phyloP scores from a whole-genome alignment of 1,140 invertebrate species.

The Physella acuta region DNA sequence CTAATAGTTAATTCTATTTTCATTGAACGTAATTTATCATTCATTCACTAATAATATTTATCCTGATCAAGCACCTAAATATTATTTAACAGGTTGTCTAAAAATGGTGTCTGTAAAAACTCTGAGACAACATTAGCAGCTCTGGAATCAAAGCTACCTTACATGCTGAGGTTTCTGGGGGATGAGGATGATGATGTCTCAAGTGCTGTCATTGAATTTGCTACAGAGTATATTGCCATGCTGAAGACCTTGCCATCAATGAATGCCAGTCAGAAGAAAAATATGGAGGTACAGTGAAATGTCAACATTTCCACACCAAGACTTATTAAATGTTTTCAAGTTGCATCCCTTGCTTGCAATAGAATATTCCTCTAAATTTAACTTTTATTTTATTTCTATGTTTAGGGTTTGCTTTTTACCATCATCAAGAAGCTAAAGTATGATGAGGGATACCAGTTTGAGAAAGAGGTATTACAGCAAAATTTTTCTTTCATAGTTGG shows the following conservation, averaged over 20 bases:
- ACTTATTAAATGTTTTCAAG: too few relatives aligned
- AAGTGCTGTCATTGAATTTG: conserved; percentile 62
- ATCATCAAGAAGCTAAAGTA: conserved; percentile 66
- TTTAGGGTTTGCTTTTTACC: conserved; percentile 60
- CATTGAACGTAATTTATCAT: too few relatives aligned
- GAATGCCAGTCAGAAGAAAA: conserved; percentile 49
- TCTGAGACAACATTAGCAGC: conserved; percentile 54
- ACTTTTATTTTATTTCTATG: conserved; percentile 28
- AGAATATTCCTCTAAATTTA: not conserved
- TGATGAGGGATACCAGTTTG: conserved; percentile 65
- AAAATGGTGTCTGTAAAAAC: conserved; percentile 51
- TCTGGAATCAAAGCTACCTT: conserved; percentile 63
- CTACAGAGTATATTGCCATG: conserved; percentile 64
- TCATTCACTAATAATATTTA: not conserved
- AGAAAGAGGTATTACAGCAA: conserved; percentile 57
- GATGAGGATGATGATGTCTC: conserved; percentile 67
- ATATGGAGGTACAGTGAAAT: conserved; percentile 60
- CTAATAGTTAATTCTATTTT: too few relatives aligned
- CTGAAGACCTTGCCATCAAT: conserved; percentile 54
- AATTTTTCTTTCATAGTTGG: not conserved
- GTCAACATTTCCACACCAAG: too few relatives aligned
- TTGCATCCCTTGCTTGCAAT: not conserved
- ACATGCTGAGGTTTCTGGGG: conserved; percentile 64
- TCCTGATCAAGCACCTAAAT: not conserved
- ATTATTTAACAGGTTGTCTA: conserved; percentile 51